Base-by-base conservation (phyloP, 2,113 vertebrate genomes). In the Eulemur rufifrons region DNA sequence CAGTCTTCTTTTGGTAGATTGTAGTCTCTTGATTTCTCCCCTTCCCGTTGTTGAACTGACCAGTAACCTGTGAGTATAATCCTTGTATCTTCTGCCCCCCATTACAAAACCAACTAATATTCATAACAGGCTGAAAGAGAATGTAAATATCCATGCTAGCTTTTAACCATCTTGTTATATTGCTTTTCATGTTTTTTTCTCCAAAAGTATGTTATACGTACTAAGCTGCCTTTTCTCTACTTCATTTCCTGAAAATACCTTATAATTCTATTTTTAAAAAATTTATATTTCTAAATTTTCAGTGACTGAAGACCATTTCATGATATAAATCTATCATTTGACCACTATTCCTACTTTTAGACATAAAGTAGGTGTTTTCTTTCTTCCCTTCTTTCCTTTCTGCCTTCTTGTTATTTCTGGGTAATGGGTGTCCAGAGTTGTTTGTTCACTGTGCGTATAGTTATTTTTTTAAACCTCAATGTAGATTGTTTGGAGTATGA, bases 261-360 rank as follows among this genome's bases (percentile, higher is more conserved):
- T 84, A 10, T 83, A 66, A 91, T 95, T 94, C 7, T 66, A 1
- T 94, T 94, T 83, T 91, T 17, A 8, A 25, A 23, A n/a, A 73
- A 68, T 21, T 37, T 64, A 29, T 89, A 45, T 90, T 69, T 71
- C 32, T 95, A 50, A 83, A 29, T 82, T 91, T 95, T 93, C 59
- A 52, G 27, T 50, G 29, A 42, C 69, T 50, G n/a, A 78, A 61
- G 64, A 56, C 21, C 34, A 2, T 78, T 95, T 14, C 27, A n/a
- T 95, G 29, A 17, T 77, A 10, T 17, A 84, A 18, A 47, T 68
- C 0, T 37, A 45, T 27, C 52, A 39, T 93, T 74, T 83, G 66
- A 81, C 63, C 29, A 77, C 1, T 78, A 39, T 13, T 20, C 63
- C 52, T 74, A 29, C 25, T 80, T 78, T 88, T 42, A 12, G n/a